These are phyloP conservation scores for Trichacis sp. DNA, from an alignment of 2,888 invertebrate species.

Conservation along the genomic window DNA sequence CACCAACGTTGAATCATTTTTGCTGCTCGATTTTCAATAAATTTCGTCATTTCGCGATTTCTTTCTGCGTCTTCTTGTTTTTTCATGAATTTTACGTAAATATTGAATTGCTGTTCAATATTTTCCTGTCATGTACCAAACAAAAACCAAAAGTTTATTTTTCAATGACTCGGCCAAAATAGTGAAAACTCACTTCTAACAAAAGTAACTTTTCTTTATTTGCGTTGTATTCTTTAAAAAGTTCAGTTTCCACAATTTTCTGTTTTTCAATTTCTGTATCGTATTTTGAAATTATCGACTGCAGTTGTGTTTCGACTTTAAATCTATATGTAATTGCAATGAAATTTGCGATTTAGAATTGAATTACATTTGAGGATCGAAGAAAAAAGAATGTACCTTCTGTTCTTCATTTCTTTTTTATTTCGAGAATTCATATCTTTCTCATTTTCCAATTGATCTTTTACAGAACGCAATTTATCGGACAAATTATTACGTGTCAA, in stretches of 20 bases:
- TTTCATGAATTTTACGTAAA: slow-evolving; percentile 24
- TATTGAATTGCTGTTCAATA: slow-evolving; percentile 34
- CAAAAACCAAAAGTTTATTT: neutral
- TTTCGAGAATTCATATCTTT: slow-evolving; percentile 18
- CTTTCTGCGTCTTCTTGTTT: slow-evolving; percentile 29
- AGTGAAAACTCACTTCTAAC: slow-evolving; percentile 38
- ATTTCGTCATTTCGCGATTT: slow-evolving; percentile 22
- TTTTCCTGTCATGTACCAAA: slow-evolving; percentile 32
- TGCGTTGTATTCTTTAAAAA: slow-evolving; percentile 28
- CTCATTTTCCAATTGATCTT: slow-evolving; percentile 19
- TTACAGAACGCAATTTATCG: neutral
- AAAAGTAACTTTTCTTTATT: slow-evolving; percentile 24
- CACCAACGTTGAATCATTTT: slow-evolving; percentile 50
- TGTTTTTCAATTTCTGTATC: slow-evolving; percentile 42
- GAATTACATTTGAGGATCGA: slow-evolving; percentile 4
- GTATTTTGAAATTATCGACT: slow-evolving; percentile 42
- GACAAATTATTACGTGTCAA: slow-evolving; percentile 21
- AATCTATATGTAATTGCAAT: no score
- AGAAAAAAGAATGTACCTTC: slow-evolving; percentile 34
- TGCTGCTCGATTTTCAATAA: slow-evolving; percentile 33
- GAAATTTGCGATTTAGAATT: no score
- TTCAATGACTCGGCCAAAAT: no score
- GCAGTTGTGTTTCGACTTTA: slow-evolving; percentile 46
- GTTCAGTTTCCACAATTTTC: slow-evolving; percentile 30
- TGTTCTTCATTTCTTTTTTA: slow-evolving; percentile 35